A percentile compares a stretch with the other conserved stretches of the same genome.
Conservation (phyloP, 2,113 vertebrate species). For the Chloropsis hardwickii region DNA sequence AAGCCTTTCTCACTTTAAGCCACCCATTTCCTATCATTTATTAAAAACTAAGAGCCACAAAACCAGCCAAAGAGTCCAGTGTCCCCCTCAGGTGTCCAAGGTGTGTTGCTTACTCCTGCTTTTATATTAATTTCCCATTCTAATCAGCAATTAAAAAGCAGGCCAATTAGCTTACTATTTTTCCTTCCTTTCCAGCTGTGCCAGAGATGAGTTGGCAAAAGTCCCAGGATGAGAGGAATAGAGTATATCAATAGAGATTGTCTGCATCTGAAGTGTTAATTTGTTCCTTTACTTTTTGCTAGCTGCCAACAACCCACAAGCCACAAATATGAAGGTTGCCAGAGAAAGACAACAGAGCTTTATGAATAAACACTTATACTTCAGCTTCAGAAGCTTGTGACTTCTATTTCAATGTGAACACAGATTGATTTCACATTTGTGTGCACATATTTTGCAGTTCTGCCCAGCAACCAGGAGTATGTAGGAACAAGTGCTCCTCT, state of each 20-base stretch:
- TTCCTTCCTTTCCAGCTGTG: slow-evolving; percentile 39
- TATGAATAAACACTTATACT: not conserved
- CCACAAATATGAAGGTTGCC: not conserved
- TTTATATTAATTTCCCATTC: slow-evolving; percentile 9
- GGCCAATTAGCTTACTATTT: slow-evolving; percentile 5
- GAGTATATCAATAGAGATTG: not conserved
- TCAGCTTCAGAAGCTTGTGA: not conserved
- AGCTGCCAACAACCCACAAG: not conserved
- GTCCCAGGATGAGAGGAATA: not conserved
- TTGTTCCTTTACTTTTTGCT: not conserved
- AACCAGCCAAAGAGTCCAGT: not conserved
- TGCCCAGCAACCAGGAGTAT: not conserved
- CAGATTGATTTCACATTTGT: not conserved
- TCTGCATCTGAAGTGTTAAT: not conserved
- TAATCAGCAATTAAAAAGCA: slow-evolving; percentile 23
- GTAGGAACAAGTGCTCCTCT: not conserved
- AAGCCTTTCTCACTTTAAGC: not conserved
- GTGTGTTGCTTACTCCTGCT: not conserved
- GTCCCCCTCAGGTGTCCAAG: not conserved
- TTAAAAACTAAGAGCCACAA: not conserved
- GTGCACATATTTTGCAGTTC: not conserved
- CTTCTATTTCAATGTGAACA: not conserved
- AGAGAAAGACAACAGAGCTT: not conserved
- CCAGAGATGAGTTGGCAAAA: slow-evolving; percentile 32
- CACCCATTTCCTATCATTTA: not conserved